These are phyloP conservation scores for Ischnus inquisitorius DNA, from an alignment of 2,888 invertebrate genomes.

Conservation along the genomic window DNA sequence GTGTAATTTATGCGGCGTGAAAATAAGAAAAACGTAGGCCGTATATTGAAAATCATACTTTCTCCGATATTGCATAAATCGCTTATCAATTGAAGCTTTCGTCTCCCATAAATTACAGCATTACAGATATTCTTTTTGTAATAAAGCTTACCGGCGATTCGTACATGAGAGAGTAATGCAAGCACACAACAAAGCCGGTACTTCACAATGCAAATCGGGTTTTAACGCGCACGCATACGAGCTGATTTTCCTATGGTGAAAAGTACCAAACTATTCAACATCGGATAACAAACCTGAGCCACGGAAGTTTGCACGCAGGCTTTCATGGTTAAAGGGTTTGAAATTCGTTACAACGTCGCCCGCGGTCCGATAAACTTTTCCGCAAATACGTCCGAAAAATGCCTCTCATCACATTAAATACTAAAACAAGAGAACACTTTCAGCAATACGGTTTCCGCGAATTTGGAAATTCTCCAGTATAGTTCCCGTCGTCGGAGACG, in stretches of 20 bases:
- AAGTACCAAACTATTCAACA: not conserved
- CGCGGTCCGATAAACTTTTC: too few relatives aligned
- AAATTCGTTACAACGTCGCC: too few relatives aligned
- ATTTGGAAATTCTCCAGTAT: too few relatives aligned
- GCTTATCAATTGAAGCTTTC: not conserved
- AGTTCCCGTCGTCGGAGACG: too few relatives aligned
- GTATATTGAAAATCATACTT: not conserved
- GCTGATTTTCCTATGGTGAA: slow-evolving; percentile 31
- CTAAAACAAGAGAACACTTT: too few relatives aligned
- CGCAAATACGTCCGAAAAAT: too few relatives aligned
- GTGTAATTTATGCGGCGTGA: too few relatives aligned
- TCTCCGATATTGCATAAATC: not conserved
- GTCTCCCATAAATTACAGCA: not conserved
- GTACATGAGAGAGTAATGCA: not conserved
- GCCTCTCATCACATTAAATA: too few relatives aligned
- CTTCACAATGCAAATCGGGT: not conserved
- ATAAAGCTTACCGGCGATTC: not conserved
- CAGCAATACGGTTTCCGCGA: too few relatives aligned
- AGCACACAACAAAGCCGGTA: not conserved
- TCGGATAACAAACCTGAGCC: not conserved
- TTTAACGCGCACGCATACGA: slow-evolving; percentile 1
- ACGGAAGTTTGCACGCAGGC: too few relatives aligned
- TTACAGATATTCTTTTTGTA: not conserved
- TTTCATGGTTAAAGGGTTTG: too few relatives aligned
- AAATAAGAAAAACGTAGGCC: not conserved